phyloP scores from a whole-genome alignment of 1,140 invertebrate species.

The Venustaconcha ellipsiformis region DNA sequence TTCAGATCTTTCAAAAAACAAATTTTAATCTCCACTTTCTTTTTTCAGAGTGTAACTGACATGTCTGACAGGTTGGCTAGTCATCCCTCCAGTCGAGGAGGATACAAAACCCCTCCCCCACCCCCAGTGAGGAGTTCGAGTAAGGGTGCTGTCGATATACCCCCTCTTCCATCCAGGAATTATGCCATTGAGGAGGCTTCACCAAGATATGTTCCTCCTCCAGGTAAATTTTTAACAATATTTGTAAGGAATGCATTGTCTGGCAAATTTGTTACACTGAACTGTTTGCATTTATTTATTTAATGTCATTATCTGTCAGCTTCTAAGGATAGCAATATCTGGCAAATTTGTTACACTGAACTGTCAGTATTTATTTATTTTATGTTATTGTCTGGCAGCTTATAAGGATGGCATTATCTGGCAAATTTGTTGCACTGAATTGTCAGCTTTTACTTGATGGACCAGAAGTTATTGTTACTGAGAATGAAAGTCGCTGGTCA shows the following conservation, averaged over 20 bases:
- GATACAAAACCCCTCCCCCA: slow-evolving; percentile 51
- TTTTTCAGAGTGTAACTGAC: slow-evolving; percentile 47
- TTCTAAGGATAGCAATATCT: neutral
- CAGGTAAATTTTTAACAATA: slow-evolving; percentile 33
- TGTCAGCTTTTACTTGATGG: no score
- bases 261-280: no score
- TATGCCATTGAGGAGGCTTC: slow-evolving; percentile 49
- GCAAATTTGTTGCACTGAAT: no score
- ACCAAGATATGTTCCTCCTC: slow-evolving; percentile 44
- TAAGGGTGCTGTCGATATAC: slow-evolving; percentile 40
- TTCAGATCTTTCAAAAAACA: no score
- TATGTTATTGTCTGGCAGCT: no score
- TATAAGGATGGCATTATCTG: no score
- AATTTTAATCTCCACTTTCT: neutral
- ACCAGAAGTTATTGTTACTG: no score
- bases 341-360: no score
- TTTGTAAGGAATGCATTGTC: neutral
- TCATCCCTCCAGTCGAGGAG: slow-evolving; percentile 48
- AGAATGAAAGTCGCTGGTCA: no score
- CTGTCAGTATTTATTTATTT: no score
- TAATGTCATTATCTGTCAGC: no score
- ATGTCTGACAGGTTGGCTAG: slow-evolving; percentile 41
- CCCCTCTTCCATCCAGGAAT: slow-evolving; percentile 51
- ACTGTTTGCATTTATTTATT: no score
- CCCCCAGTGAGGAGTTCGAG: slow-evolving; percentile 41